These are phyloP conservation scores for Rhamnusium bicolor DNA, from an alignment of 2,888 invertebrate genomes.

Conservation along the genomic window DNA sequence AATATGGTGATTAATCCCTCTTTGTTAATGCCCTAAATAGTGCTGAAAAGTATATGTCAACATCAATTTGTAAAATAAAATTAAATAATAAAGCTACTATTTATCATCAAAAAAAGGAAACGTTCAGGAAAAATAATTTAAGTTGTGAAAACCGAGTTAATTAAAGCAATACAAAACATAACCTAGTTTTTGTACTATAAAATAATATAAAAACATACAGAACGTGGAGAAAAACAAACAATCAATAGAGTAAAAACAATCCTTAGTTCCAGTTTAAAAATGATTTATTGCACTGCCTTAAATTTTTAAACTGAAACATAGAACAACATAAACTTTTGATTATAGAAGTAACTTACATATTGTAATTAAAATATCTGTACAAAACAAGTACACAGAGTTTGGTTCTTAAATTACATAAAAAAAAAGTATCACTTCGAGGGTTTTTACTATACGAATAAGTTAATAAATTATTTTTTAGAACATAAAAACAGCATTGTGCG, in stretches of 20 bases:
- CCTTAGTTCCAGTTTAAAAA: constrained; percentile 57
- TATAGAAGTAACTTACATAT: constrained; percentile 47
- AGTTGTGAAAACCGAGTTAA: constrained; percentile 37
- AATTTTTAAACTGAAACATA: constrained; percentile 57
- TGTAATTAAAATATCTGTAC: constrained; percentile 62
- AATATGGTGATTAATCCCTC: background rate
- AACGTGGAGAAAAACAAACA: constrained; percentile 44
- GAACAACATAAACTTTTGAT: constrained; percentile 43
- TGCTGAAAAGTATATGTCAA: constrained; percentile 61
- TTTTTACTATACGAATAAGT: constrained; percentile 47
- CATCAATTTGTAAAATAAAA: constrained; percentile 51
- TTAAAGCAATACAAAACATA: constrained; percentile 61
- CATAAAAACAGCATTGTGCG: constrained; percentile 42
- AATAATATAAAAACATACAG: constrained; percentile 56
- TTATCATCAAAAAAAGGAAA: constrained; percentile 34
- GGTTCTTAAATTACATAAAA: constrained; percentile 63
- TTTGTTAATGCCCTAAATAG: background rate
- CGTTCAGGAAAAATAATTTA: constrained; percentile 49
- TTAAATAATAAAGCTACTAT: constrained; percentile 40
- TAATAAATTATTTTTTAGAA: constrained; percentile 45
- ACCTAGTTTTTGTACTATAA: constrained; percentile 64
- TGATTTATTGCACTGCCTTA: constrained; percentile 54
- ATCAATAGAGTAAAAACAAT: constrained; percentile 52
- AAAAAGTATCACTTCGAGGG: constrained; percentile 65
- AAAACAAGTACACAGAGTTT: constrained; percentile 64